Conservation (phyloP, 2,888 invertebrate genomes). For the Actias luna region DNA sequence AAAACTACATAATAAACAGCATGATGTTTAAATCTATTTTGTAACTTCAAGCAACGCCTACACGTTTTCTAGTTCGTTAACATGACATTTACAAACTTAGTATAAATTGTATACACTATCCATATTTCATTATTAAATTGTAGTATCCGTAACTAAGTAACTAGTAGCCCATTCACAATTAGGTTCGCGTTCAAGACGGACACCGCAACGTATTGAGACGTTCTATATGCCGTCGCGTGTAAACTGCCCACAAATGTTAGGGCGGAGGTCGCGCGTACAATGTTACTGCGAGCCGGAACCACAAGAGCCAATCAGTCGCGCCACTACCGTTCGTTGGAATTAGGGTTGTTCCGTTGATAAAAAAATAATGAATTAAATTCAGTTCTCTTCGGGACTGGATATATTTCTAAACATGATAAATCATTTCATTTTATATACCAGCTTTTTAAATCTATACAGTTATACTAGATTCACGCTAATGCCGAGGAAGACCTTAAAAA, state of each 20-base stretch:
- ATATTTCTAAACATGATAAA: background rate
- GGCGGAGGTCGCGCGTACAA: constrained; percentile 20
- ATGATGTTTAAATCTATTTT: background rate
- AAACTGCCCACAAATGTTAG: constrained; percentile 17
- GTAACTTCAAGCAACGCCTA: background rate
- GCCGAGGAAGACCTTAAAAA: too few species aligned
- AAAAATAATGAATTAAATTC: background rate
- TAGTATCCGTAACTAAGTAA: constrained; percentile 14
- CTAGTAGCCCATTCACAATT: constrained; percentile 20
- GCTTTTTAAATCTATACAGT: too few species aligned
- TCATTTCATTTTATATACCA: background rate
- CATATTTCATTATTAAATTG: constrained; percentile 10
- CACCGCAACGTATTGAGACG: constrained; percentile 18
- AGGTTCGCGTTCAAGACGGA: constrained; percentile 14
- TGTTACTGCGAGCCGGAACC: constrained; percentile 30
- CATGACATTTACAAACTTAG: background rate
- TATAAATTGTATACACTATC: constrained; percentile 12
- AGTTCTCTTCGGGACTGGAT: background rate
- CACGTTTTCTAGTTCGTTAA: background rate
- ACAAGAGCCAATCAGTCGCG: constrained; percentile 34
- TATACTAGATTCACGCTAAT: too few species aligned
- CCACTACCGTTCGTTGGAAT: constrained; percentile 18
- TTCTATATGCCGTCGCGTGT: constrained; percentile 20
- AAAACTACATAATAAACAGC: background rate
- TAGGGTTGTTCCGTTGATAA: constrained; percentile 4